Evolutionary conservation across 2,797 vertebrate genomes (phyloP).

Genomic region (Clarias laeviceps): DNA sequence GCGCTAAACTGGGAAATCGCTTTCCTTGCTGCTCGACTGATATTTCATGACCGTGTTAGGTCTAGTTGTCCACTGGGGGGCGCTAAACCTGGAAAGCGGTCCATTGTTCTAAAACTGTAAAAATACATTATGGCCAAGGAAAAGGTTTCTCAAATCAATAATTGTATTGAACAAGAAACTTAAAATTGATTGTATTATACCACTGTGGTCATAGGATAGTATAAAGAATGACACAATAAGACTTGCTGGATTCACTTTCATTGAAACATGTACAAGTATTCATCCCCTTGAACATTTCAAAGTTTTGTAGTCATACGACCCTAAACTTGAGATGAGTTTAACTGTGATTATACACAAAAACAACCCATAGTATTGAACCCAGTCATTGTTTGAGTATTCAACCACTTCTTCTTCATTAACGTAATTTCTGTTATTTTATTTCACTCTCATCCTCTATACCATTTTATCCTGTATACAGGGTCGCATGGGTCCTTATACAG

Average conservation of each 20-base stretch:
- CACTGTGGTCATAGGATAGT: too few species aligned
- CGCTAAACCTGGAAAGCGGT: too few species aligned
- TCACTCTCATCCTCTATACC: too few species aligned
- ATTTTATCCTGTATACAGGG: too few species aligned
- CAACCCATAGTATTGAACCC: background rate
- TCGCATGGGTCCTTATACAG: too few species aligned
- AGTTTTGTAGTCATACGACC: background rate
- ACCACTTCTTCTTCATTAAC: background rate
- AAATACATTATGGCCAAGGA: background rate
- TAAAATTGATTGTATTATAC: too few species aligned
- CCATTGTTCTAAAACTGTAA: background rate
- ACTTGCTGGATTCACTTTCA: background rate
- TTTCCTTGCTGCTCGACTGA: too few species aligned
- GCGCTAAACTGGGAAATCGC: too few species aligned
- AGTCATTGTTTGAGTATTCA: background rate
- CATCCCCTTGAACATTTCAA: background rate
- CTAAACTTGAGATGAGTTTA: background rate
- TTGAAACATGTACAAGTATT: background rate
- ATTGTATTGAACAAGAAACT: background rate
- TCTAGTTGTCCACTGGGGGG: too few species aligned
- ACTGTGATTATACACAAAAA: background rate
- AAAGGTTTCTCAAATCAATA: background rate
- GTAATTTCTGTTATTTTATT: background rate
- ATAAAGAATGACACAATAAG: too few species aligned
- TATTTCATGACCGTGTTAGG: too few species aligned